Conservation (phyloP, 53 echinoderm and acorn worm species). For the Hippasteria phrygiana region DNA sequence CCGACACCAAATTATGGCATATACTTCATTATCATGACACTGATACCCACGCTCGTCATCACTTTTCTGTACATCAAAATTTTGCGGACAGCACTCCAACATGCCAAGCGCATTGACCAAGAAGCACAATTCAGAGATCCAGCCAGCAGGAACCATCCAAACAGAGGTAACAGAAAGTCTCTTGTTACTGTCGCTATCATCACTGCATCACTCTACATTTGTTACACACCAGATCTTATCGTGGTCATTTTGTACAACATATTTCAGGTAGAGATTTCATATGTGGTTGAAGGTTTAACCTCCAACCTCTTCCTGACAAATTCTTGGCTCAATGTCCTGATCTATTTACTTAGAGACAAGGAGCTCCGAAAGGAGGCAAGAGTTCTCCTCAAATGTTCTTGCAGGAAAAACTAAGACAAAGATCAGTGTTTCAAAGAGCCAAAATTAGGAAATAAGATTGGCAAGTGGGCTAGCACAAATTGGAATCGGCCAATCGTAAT, state of each 20-base stretch:
- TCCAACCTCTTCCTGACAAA: not conserved
- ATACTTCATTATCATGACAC: not conserved
- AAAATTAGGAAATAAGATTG: too few species aligned
- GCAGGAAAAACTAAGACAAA: not conserved
- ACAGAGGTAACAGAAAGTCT: conserved; percentile 14
- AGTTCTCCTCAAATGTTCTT: conserved; percentile 4
- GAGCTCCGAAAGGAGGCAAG: conserved; percentile 18
- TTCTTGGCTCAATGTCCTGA: conserved; percentile 41
- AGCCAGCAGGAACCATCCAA: not conserved
- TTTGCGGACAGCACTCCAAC: conserved; percentile 14
- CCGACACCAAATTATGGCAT: not conserved
- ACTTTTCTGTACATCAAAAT: conserved; percentile 31
- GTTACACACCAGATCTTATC: not conserved
- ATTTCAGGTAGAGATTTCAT: not conserved
- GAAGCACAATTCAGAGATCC: not conserved
- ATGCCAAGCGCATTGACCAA: not conserved
- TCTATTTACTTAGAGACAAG: conserved; percentile 39
- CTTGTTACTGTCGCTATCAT: not conserved
- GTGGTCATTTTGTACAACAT: not conserved
- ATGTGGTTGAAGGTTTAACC: not conserved
- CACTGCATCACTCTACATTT: not conserved
- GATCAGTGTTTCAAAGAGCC: too few species aligned
- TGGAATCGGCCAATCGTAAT: too few species aligned
- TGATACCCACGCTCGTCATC: not conserved
- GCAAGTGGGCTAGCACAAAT: too few species aligned